A percentile compares a stretch with the other conserved stretches of the same genome.
phyloP scores from a whole-genome alignment of 1,140 invertebrate genomes.

The Eupristina koningsbergeri region DNA sequence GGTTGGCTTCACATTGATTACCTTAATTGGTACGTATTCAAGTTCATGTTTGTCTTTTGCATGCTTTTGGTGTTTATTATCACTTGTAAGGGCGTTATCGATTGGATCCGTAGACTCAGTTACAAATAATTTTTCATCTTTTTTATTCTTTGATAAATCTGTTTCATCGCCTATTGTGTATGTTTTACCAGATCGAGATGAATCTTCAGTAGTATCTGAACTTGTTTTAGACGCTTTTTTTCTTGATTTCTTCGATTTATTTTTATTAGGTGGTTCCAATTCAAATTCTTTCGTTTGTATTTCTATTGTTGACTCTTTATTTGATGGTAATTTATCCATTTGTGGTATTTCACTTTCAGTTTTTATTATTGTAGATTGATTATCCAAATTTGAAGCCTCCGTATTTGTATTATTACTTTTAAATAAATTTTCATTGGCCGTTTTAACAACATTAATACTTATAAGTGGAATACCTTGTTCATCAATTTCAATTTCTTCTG shows the following conservation, averaged over 20 bases:
- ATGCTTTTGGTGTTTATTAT: slow-evolving; percentile 10
- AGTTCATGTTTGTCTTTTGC: slow-evolving; percentile 54
- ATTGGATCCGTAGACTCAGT: slow-evolving; percentile 19
- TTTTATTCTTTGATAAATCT: not conserved
- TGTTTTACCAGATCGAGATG: slow-evolving; percentile 30
- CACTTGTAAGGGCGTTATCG: no score
- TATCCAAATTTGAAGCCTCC: not conserved
- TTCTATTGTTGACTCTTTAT: slow-evolving; percentile 2
- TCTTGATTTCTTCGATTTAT: slow-evolving; percentile 28
- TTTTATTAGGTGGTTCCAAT: not conserved
- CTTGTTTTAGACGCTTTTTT: slow-evolving; percentile 28
- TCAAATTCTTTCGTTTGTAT: not conserved
- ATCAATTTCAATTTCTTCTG: slow-evolving; percentile 84
- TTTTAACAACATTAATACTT: slow-evolving; percentile 81
- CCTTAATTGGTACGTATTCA: slow-evolving; percentile 57
- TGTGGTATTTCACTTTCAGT: not conserved
- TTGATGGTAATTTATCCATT: not conserved
- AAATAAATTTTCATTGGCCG: slow-evolving; percentile 56
- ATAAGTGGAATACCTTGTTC: slow-evolving; percentile 84
- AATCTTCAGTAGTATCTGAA: slow-evolving; percentile 4
- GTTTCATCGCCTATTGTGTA: slow-evolving; percentile 33
- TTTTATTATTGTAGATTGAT: not conserved
- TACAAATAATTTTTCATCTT: not conserved
- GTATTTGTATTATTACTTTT: slow-evolving; percentile 6
- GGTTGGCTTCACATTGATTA: slow-evolving; percentile 53